phyloP scores from a whole-genome alignment of 1,140 invertebrate species.

The Drosophila burlai region DNA sequence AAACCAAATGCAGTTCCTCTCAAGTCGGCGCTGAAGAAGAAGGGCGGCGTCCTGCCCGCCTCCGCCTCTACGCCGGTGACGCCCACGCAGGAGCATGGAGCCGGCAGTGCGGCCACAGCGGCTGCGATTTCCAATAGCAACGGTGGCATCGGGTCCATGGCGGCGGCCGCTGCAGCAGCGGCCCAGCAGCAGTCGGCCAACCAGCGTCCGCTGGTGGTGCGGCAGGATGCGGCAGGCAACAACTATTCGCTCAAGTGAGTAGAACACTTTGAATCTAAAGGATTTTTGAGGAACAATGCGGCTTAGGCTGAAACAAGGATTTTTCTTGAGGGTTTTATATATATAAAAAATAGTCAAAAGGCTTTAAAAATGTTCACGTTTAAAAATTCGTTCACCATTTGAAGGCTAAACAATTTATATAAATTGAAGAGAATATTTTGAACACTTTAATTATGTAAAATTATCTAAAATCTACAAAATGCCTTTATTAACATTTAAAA shows the following conservation, averaged over 20 bases:
- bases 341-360: neutral
- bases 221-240: conserved; percentile 87
- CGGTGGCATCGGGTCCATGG: conserved; percentile 74
- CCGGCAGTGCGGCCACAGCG: conserved; percentile 50
- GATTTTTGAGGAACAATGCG: no score
- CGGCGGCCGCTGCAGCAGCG: conserved; percentile 69
- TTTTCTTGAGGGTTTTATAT: neutral
- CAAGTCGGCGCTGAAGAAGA: conserved; percentile 96
- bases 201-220: conserved; percentile 88
- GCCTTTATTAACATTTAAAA: neutral
- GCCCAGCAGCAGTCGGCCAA: conserved; percentile 76
- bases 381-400: no score
- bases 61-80: conserved; percentile 86
- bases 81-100: conserved; percentile 90
- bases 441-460: neutral
- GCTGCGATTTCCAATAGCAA: conserved; percentile 74
- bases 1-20: conserved; percentile 94
- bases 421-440: neutral
- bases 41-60: conserved; percentile 86
- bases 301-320: neutral
- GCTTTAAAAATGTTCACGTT: accelerated
- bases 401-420: no score
- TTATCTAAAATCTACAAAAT: no score
- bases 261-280: accelerated
- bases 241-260: conserved; percentile 88